Evolutionary conservation across 2,797 vertebrate species (phyloP).

Genomic region (Alcedo atthis): DNA sequence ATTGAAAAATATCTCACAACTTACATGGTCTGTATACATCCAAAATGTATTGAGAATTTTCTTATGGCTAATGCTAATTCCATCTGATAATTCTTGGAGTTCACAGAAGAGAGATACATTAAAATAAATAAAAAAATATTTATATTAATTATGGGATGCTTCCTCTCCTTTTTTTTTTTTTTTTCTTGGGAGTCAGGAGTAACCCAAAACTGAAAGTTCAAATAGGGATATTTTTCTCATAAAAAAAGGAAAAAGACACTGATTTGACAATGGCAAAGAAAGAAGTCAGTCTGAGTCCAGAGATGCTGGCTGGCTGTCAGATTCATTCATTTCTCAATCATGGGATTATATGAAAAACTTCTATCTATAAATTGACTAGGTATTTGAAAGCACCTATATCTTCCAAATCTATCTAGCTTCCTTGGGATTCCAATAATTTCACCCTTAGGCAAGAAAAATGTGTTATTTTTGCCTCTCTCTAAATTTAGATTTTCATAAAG

Average conservation of each 20-base stretch:
- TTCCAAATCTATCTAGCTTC: slow-evolving; percentile 12
- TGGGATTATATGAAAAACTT: slow-evolving; percentile 5
- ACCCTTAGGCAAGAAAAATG: not conserved
- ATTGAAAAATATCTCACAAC: not conserved
- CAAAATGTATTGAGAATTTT: not conserved
- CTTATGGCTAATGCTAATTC: not conserved
- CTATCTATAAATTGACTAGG: slow-evolving; percentile 43
- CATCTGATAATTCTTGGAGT: not conserved
- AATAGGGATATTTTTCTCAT: not conserved
- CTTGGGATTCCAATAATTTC: slow-evolving; percentile 27
- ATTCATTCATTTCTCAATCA: slow-evolving; percentile 31
- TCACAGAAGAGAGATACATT: not conserved
- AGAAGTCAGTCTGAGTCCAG: not conserved
- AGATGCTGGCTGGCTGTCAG: not conserved
- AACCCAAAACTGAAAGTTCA: not conserved
- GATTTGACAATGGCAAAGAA: not conserved
- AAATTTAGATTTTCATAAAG: slow-evolving; percentile 16
- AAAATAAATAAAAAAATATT: not conserved
- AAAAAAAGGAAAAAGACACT: not conserved
- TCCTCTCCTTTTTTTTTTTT: not conserved
- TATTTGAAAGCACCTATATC: slow-evolving; percentile 30
- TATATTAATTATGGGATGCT: not conserved
- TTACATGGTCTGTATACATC: not conserved
- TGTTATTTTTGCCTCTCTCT: not conserved
- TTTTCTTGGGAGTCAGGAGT: not conserved